Conservation (phyloP, 2,888 invertebrate species). For the Tetragonula carbonaria region DNA sequence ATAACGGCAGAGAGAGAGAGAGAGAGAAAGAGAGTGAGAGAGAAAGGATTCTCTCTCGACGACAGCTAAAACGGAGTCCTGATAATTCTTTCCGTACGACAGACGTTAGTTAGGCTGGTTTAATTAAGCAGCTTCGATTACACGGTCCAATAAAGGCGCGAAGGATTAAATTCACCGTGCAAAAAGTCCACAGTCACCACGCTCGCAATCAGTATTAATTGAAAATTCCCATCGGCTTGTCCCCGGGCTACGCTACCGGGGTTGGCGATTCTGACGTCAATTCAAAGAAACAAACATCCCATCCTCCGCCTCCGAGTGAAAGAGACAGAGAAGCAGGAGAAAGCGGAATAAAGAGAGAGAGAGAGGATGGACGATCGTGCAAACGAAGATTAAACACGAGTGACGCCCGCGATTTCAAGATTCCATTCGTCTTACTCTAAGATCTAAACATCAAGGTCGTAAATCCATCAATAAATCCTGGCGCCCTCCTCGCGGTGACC, state of each 20-base stretch:
- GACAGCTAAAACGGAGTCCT: no score
- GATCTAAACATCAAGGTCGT: slow-evolving; percentile 75
- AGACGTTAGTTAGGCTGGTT: slow-evolving; percentile 34
- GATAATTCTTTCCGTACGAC: not conserved
- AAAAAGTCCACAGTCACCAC: slow-evolving; percentile 46
- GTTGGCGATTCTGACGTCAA: slow-evolving; percentile 25
- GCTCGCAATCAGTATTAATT: slow-evolving; percentile 50
- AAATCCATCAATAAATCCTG: slow-evolving; percentile 82
- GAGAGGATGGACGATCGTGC: not conserved
- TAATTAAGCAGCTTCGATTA: slow-evolving; percentile 41
- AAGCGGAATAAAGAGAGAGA: not conserved
- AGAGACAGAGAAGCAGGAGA: not conserved
- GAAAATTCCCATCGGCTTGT: slow-evolving; percentile 28
- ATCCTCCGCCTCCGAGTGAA: not conserved
- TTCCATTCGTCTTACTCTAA: slow-evolving; percentile 71
- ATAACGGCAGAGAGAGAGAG: no score
- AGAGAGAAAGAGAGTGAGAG: no score
- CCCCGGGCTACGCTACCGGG: not conserved
- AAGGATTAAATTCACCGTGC: slow-evolving; percentile 41
- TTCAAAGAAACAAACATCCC: slow-evolving; percentile 47
- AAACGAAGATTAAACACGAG: slow-evolving; percentile 60
- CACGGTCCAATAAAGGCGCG: slow-evolving; percentile 32
- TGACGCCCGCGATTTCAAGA: slow-evolving; percentile 68
- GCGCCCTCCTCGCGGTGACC: slow-evolving; percentile 76
- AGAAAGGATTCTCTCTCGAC: no score